phyloP scores from a whole-genome alignment of 1,140 invertebrate genomes.

The Artemia franciscana region DNA sequence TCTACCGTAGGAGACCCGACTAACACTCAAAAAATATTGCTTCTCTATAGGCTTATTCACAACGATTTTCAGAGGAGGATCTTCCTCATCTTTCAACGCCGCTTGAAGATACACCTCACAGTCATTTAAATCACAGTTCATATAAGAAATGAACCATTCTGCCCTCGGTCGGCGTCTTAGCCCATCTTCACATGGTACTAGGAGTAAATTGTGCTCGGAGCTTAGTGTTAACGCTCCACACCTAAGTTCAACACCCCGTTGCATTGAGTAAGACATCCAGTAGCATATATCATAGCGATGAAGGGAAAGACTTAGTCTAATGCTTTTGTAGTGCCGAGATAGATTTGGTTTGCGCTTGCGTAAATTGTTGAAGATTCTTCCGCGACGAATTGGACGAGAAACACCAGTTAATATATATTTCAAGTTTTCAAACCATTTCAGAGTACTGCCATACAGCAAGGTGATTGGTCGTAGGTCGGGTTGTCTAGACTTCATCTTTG shows the following conservation, averaged over 20 bases:
- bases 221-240: slow-evolving; percentile 60
- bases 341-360: slow-evolving; percentile 65
- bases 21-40: slow-evolving; percentile 70
- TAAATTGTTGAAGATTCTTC: slow-evolving; percentile 59
- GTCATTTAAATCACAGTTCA: slow-evolving; percentile 74
- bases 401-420: slow-evolving; percentile 87
- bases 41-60: slow-evolving; percentile 46
- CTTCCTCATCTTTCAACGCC: slow-evolving; percentile 27
- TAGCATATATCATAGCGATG: slow-evolving; percentile 84
- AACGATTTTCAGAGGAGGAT: slow-evolving; percentile 17
- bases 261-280: slow-evolving; percentile 94
- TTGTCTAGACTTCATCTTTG: slow-evolving; percentile 28
- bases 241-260: slow-evolving; percentile 74
- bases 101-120: slow-evolving; percentile 78
- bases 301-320: slow-evolving; percentile 57
- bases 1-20: slow-evolving; percentile 55
- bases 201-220: slow-evolving; percentile 52
- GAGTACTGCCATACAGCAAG: slow-evolving; percentile 69
- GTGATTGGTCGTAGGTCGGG: slow-evolving; percentile 34
- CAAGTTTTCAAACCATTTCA: slow-evolving; percentile 82
- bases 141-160: slow-evolving; percentile 73
- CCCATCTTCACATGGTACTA: slow-evolving; percentile 54
- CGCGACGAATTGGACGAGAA: slow-evolving; percentile 68
- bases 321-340: slow-evolving; percentile 72
- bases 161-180: slow-evolving; percentile 61